A percentile compares a stretch with the other conserved stretches of the same genome.
Evolutionary conservation across 2,113 vertebrate species (phyloP).

Genomic region (Grammomys dolichurus): DNA sequence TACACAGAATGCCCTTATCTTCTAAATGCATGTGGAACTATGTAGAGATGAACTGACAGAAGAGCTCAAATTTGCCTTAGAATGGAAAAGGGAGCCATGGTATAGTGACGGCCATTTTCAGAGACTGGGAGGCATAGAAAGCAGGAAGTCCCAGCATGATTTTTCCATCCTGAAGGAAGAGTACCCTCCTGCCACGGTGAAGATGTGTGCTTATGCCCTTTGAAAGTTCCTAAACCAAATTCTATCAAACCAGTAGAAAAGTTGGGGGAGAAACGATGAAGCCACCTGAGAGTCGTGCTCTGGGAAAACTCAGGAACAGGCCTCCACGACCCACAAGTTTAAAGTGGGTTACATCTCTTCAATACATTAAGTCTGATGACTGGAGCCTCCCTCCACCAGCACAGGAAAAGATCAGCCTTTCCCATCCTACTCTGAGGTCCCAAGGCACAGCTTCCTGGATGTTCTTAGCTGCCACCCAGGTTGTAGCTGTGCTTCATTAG

Average conservation of each 20-base stretch:
- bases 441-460: not conserved
- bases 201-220: not conserved
- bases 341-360: constrained; percentile 16
- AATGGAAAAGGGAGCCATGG: not conserved
- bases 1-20: constrained; percentile 41
- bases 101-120: not conserved
- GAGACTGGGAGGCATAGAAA: not conserved
- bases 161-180: not conserved
- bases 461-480: not conserved
- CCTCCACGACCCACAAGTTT: not conserved
- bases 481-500: not conserved
- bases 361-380: not conserved
- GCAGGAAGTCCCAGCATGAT: not conserved
- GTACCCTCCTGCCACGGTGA: not conserved
- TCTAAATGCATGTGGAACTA: not conserved
- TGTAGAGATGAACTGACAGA: constrained; percentile 13
- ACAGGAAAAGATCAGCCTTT: not conserved
- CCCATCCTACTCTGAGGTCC: not conserved
- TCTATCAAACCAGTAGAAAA: not conserved
- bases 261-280: not conserved
- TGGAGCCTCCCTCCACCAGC: not conserved
- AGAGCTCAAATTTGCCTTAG: constrained; percentile 19
- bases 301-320: not conserved
- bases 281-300: not conserved
- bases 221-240: not conserved